A percentile compares a stretch with the other conserved stretches of the same genome.
phyloP scores from a whole-genome alignment of 2,113 vertebrate species.

The Tachuris rubrigastra region DNA sequence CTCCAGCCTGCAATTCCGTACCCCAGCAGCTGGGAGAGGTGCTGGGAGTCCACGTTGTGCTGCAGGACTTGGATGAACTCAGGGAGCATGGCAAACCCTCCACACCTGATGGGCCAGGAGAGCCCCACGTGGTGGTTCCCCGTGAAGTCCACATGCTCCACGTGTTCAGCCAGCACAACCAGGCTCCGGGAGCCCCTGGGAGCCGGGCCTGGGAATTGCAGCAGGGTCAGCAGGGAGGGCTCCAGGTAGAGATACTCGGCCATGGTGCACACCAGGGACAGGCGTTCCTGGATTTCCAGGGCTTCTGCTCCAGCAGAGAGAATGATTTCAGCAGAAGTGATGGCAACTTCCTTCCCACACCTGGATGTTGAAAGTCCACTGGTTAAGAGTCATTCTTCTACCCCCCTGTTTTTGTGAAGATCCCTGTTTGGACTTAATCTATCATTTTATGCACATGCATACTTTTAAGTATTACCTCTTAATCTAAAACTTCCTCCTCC shows the following conservation, averaged over 20 bases:
- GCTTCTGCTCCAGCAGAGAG: background rate
- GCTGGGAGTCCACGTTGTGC: background rate
- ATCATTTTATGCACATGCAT: background rate
- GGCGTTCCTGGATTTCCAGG: background rate
- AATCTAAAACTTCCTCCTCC: background rate
- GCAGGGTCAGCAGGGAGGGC: constrained; percentile 2
- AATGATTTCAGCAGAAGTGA: constrained; percentile 43
- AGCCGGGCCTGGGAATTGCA: background rate
- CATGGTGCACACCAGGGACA: constrained; percentile 7
- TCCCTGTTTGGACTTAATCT: background rate
- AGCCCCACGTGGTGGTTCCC: background rate
- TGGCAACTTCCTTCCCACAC: background rate
- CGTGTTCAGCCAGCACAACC: background rate
- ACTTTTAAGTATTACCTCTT: background rate
- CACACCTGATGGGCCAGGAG: constrained; percentile 25
- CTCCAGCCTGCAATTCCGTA: constrained; percentile 58
- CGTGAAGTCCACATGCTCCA: rapidly evolving
- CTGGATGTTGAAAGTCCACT: background rate
- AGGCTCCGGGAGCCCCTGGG: background rate
- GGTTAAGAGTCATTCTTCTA: background rate
- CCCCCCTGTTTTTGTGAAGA: background rate
- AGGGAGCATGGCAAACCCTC: background rate
- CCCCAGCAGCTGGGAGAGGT: constrained; percentile 42
- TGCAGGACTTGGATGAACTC: constrained; percentile 40
- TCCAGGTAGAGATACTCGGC: constrained; percentile 6